phyloP scores from a whole-genome alignment of 2,113 vertebrate genomes.

The Pagrus major region DNA sequence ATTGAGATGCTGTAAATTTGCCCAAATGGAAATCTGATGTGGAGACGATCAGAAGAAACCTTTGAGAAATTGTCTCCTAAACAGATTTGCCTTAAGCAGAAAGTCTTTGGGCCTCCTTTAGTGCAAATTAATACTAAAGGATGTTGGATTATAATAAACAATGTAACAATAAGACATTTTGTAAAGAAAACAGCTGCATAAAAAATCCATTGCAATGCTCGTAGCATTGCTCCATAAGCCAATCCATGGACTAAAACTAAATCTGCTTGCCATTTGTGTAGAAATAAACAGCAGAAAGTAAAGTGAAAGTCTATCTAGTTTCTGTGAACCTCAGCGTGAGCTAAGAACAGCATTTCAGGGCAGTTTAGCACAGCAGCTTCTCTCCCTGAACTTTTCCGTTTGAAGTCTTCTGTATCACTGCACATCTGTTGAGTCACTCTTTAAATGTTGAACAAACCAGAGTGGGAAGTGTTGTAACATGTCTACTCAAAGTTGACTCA shows the following conservation, averaged over 20 bases:
- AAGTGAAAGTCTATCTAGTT: background rate
- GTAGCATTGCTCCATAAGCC: background rate
- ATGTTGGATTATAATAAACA: slow-evolving; percentile 20
- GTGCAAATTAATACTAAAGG: slow-evolving; percentile 9
- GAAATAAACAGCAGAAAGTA: background rate
- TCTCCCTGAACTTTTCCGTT: slow-evolving; percentile 7
- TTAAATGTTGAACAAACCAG: slow-evolving; percentile 56
- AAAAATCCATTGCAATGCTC: background rate
- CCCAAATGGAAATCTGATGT: slow-evolving; percentile 20
- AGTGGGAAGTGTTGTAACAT: slow-evolving; percentile 50
- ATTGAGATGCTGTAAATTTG: slow-evolving; percentile 25
- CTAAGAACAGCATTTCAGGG: background rate
- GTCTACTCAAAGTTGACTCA: slow-evolving; percentile 11
- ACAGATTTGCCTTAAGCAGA: background rate
- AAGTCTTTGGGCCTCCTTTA: background rate
- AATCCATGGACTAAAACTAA: background rate
- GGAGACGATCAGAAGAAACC: background rate
- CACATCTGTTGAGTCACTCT: slow-evolving; percentile 59
- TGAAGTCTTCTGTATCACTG: slow-evolving; percentile 29
- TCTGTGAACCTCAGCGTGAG: background rate
- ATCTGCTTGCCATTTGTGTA: slow-evolving; percentile 8
- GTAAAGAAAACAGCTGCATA: background rate
- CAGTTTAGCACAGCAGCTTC: background rate
- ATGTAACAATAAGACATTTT: background rate
- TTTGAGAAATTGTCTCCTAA: slow-evolving; percentile 2